phyloP scores from a whole-genome alignment of 2,797 vertebrate genomes.

The Nasua narica region DNA sequence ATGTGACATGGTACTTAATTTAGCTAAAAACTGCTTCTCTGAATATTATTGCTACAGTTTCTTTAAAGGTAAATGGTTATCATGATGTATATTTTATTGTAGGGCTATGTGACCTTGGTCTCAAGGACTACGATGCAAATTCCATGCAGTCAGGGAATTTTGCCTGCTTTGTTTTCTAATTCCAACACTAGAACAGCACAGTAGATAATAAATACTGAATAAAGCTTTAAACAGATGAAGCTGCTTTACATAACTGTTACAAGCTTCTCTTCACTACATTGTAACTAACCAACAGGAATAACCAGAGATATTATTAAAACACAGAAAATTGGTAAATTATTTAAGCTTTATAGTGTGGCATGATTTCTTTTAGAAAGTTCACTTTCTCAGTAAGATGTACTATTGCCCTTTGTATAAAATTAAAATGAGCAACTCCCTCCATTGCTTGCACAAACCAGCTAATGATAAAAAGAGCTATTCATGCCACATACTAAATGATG shows the following conservation, averaged over 20 bases:
- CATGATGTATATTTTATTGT: background rate
- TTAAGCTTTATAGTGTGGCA: background rate
- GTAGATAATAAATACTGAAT: background rate
- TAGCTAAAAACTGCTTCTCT: background rate
- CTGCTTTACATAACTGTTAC: background rate
- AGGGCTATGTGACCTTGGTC: background rate
- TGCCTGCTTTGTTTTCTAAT: background rate
- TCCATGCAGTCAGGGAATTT: background rate
- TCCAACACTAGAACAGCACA: background rate
- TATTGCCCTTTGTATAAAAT: background rate
- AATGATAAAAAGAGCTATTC: background rate
- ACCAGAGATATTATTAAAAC: background rate
- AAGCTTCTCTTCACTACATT: background rate
- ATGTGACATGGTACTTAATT: background rate
- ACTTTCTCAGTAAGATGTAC: background rate
- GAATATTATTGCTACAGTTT: conserved; percentile 9
- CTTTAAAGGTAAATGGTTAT: background rate
- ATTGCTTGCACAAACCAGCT: background rate
- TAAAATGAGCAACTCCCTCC: background rate
- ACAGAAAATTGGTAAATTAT: background rate
- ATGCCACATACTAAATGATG: background rate
- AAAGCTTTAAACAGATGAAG: background rate
- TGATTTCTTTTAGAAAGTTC: background rate
- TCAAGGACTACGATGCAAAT: background rate
- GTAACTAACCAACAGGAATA: background rate